These are phyloP conservation scores for Lysandra coridon DNA, from an alignment of 2,888 invertebrate genomes.

Conservation along the genomic window DNA sequence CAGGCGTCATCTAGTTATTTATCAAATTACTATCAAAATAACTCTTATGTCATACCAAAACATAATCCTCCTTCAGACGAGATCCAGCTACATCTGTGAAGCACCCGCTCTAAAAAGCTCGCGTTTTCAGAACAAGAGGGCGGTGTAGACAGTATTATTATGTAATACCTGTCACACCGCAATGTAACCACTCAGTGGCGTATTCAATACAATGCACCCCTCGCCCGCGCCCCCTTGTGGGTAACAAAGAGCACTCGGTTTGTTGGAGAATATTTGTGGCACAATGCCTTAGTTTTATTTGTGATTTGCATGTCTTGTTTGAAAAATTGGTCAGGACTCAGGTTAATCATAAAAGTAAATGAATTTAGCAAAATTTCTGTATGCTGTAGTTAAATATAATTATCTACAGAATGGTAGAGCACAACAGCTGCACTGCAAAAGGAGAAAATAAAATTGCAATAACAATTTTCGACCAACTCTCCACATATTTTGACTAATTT, in stretches of 20 bases:
- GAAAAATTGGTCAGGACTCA: not conserved
- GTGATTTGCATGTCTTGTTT: not conserved
- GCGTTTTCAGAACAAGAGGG: not conserved
- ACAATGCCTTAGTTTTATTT: not conserved
- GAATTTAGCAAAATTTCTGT: too few species aligned
- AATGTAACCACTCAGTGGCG: constrained; percentile 22
- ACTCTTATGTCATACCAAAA: too few species aligned
- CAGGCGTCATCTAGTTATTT: too few species aligned
- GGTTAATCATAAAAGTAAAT: too few species aligned
- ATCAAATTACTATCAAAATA: too few species aligned
- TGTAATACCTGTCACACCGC: constrained; percentile 5
- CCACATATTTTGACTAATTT: too few species aligned
- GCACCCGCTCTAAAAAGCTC: not conserved
- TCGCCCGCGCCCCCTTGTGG: not conserved
- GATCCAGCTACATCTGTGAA: not conserved
- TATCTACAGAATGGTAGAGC: too few species aligned
- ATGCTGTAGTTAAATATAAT: too few species aligned
- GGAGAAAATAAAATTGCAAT: too few species aligned
- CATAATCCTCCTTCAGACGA: too few species aligned
- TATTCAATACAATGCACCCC: constrained; percentile 9
- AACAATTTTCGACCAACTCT: too few species aligned
- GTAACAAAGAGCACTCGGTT: not conserved
- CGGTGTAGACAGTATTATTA: not conserved
- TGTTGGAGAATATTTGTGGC: not conserved
- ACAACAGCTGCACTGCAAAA: too few species aligned